Evolutionary conservation across 2,113 vertebrate species (phyloP).

Genomic region (Bungarus multicinctus): DNA sequence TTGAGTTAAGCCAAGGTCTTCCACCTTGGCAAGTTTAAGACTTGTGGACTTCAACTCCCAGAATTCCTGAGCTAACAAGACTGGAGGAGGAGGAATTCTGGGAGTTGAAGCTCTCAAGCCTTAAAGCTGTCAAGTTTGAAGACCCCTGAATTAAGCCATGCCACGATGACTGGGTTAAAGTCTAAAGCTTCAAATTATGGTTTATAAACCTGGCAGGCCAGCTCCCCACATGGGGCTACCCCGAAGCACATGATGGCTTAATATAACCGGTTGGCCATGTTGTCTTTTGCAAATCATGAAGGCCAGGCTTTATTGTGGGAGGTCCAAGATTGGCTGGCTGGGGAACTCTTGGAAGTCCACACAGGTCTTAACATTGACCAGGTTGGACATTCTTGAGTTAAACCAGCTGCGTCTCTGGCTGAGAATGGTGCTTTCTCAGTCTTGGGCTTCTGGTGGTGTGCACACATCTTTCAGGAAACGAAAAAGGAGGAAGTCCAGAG

Average conservation of each 20-base stretch:
- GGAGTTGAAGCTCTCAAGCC: no score
- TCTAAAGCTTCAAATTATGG: background rate
- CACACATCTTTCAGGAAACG: background rate
- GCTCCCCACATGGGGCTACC: background rate
- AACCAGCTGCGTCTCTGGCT: background rate
- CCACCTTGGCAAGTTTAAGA: no score
- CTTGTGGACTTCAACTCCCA: no score
- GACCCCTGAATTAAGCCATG: background rate
- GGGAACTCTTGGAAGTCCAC: background rate
- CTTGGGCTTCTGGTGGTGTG: background rate
- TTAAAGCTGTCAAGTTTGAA: no score
- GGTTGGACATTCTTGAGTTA: background rate
- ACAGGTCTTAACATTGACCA: background rate
- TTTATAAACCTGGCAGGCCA: background rate
- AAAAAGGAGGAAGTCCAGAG: background rate
- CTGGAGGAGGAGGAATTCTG: no score
- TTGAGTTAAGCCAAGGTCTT: background rate
- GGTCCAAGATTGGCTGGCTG: background rate
- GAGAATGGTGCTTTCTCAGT: background rate
- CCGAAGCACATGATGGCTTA: background rate
- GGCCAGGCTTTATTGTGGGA: background rate
- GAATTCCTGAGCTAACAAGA: no score
- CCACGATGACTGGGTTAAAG: background rate
- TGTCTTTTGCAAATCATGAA: background rate
- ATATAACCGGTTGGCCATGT: rapidly evolving